Evolutionary conservation across 2,888 invertebrate species (phyloP).

Genomic region (Leptothorax acervorum): DNA sequence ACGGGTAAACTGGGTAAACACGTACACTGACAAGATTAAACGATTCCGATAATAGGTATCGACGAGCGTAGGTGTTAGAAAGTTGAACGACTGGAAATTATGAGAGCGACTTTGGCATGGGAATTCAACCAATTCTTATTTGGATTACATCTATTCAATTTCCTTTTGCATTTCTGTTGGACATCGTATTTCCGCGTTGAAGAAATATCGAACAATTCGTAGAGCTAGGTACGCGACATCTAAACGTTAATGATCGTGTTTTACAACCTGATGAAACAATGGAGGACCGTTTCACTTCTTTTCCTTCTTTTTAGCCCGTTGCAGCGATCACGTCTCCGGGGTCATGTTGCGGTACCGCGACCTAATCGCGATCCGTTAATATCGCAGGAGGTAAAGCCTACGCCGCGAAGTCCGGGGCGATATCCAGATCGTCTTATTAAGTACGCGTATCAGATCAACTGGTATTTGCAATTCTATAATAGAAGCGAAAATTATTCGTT

Average conservation of each 20-base stretch:
- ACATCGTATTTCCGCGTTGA: background rate
- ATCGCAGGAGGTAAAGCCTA: conserved; percentile 51
- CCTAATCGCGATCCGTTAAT: conserved; percentile 73
- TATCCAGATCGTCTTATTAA: conserved; percentile 25
- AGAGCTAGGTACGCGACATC: background rate
- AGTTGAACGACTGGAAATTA: background rate
- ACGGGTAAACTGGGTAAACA: background rate
- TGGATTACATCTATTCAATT: background rate
- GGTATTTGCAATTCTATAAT: background rate
- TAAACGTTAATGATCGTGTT: conserved; percentile 31
- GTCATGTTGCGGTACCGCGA: conserved; percentile 72
- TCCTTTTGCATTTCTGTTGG: background rate
- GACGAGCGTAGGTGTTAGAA: background rate
- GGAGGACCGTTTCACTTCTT: conserved; percentile 51
- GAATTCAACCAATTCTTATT: background rate
- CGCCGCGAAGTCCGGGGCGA: background rate
- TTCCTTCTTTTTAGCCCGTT: conserved; percentile 50
- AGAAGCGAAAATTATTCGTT: background rate
- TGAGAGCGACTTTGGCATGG: background rate
- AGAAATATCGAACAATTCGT: conserved; percentile 13
- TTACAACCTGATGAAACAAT: conserved; percentile 55
- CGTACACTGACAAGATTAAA: background rate
- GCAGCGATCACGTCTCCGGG: conserved; percentile 58
- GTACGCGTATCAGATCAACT: background rate
- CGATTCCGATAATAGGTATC: background rate